Evolutionary conservation across 2,888 invertebrate genomes (phyloP).

Genomic region (Dyspetes luteomarginatus): DNA sequence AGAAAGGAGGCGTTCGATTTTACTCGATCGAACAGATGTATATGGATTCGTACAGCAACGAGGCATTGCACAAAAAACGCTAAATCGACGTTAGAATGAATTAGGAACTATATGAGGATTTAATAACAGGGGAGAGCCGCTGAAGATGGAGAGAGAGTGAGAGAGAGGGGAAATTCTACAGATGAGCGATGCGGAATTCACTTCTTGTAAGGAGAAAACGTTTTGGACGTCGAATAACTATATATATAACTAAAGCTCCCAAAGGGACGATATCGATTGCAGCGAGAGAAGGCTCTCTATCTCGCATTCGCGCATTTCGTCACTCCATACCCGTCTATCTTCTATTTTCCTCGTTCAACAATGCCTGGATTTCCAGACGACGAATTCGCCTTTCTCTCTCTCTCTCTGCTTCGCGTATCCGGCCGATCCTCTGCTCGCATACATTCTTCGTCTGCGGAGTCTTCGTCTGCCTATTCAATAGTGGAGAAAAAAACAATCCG

Average conservation of each 20-base stretch:
- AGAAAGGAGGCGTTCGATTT: constrained; percentile 9
- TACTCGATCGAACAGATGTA: constrained; percentile 9
- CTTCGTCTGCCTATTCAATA: constrained; percentile 2
- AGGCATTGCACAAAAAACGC: too few relatives aligned
- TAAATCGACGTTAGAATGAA: neutral
- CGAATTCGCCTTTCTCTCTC: constrained; percentile 24
- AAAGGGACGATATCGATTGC: constrained; percentile 48
- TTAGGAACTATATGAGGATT: neutral
- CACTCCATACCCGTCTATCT: constrained; percentile 54
- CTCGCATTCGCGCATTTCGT: constrained; percentile 47
- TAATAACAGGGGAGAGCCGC: neutral
- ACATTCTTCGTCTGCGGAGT: neutral
- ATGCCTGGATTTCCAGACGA: constrained; percentile 63
- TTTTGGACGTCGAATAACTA: constrained; percentile 21
- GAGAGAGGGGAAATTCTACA: neutral
- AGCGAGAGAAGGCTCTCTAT: constrained; percentile 49
- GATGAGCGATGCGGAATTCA: constrained; percentile 55
- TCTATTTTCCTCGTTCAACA: constrained; percentile 59
- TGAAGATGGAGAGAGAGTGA: constrained; percentile 40
- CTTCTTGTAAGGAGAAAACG: constrained; percentile 59
- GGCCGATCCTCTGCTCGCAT: too few relatives aligned
- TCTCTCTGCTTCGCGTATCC: neutral
- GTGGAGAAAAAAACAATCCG: neutral
- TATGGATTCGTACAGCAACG: too few relatives aligned
- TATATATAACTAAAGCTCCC: neutral